These are phyloP conservation scores for Diadromus collaris DNA, from an alignment of 2,888 invertebrate species.

Conservation along the genomic window DNA sequence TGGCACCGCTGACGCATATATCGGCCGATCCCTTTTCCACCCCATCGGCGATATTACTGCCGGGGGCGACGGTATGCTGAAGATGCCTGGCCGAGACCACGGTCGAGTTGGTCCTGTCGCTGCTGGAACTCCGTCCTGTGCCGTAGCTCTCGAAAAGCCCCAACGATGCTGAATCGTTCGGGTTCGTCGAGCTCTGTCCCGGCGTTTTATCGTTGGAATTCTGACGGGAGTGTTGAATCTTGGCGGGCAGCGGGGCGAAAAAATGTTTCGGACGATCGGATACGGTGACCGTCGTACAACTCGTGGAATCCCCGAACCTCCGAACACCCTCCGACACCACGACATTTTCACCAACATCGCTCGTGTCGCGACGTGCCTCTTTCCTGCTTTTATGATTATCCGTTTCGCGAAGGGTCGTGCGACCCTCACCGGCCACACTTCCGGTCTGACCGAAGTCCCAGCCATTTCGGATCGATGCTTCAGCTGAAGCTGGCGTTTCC, in stretches of 20 bases:
- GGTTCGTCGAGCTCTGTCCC: slow-evolving; percentile 5
- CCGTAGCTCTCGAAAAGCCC: slow-evolving; percentile 61
- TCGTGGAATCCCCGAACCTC: slow-evolving; percentile 18
- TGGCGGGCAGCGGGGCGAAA: slow-evolving; percentile 72
- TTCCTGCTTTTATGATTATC: slow-evolving; percentile 12
- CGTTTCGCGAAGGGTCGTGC: slow-evolving; percentile 9
- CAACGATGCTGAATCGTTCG: slow-evolving; percentile 21
- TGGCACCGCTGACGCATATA: slow-evolving; percentile 57
- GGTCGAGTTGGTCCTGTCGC: slow-evolving; percentile 71
- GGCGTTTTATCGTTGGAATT: slow-evolving; percentile 57
- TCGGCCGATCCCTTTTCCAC: slow-evolving; percentile 73
- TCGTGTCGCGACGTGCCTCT: neutral
- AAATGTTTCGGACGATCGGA: slow-evolving; percentile 72
- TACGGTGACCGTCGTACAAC: neutral
- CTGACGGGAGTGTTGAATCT: slow-evolving; percentile 57
- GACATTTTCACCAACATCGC: neutral
- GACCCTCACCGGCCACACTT: neutral
- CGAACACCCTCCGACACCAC: slow-evolving; percentile 11
- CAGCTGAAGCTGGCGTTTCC: slow-evolving; percentile 16
- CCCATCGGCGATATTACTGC: slow-evolving; percentile 29
- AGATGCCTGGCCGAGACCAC: slow-evolving; percentile 61
- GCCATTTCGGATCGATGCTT: slow-evolving; percentile 52
- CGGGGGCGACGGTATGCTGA: slow-evolving; percentile 32
- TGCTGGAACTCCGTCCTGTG: slow-evolving; percentile 69
- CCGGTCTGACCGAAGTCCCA: slow-evolving; percentile 44